Evolutionary conservation across 2,888 invertebrate genomes (phyloP), one percentile per base, ranked within the genome.

Genomic region (Andrena haemorrhoa): DNA sequence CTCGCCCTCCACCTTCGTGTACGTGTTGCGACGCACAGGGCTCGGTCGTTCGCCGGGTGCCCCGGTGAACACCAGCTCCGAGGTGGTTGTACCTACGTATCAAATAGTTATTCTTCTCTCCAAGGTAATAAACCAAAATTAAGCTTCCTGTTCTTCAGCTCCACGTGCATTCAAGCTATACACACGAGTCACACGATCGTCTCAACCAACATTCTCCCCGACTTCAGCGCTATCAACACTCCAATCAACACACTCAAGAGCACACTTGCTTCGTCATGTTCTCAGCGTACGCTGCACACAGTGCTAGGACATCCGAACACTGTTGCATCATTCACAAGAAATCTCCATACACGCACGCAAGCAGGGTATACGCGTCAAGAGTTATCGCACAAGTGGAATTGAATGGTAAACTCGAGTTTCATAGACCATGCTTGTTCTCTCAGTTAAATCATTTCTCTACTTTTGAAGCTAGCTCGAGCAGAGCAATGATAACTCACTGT

Each of bases 1-100:
- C 75, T 97, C 97, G 41, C 97, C 97, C 94, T 97, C 97, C 61
- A 97, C 94, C 93, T 97, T 97, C 0, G 97, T 97, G 95, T 96
- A 97, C 1, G 97, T 97, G 90, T 97, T 97, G 72, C 97, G 95
- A 87, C 97, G 95, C 65, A 96, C 95, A 78, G 96, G 95, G 90
- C 94, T 95, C 60, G 96, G 95, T 89, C 96, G 94, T 92, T 96
- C 96, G 6, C 95, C 94, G 83, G 95, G 95, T 35, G 96, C 95
- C n/a, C 96, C 95, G 84, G 96, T 96, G 92, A 96, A 97, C 91
- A 96, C 96, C 81, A 95, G 94, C 89, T 96, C 96, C 70, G 95
- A 95, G 69, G 97, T 97, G 78, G 97, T 97, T 76, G 95, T 95
- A 94, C 96, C 97, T 97, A 93, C 94, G 75, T 79, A 77, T 64